phyloP scores from a whole-genome alignment of 2,888 invertebrate species.

The Lycia hirtaria region DNA sequence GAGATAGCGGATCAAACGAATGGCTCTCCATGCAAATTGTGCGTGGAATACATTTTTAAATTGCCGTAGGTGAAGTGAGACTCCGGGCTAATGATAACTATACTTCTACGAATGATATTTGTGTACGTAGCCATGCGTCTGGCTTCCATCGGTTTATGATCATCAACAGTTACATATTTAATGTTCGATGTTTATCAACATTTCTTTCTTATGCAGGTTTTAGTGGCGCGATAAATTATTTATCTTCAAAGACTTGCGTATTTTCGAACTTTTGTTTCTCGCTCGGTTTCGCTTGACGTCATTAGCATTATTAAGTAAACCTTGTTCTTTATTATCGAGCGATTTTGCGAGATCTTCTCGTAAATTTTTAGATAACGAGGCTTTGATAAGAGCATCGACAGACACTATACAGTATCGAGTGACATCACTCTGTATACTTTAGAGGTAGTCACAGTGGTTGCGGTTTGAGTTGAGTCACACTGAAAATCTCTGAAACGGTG shows the following conservation, averaged over 20 bases:
- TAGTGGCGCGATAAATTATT: constrained; percentile 83
- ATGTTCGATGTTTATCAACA: constrained; percentile 85
- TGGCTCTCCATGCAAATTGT: constrained; percentile 68
- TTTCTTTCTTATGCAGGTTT: constrained; percentile 84
- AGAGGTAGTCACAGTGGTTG: constrained; percentile 52
- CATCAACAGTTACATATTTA: constrained; percentile 85
- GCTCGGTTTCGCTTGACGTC: constrained; percentile 63
- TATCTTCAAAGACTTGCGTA: constrained; percentile 83
- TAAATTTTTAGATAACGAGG: constrained; percentile 58
- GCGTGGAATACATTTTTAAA: constrained; percentile 74
- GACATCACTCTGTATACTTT: constrained; percentile 63
- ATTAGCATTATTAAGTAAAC: constrained; percentile 66
- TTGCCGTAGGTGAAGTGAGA: constrained; percentile 64
- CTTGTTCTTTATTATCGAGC: constrained; percentile 56
- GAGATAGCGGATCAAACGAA: constrained; percentile 69
- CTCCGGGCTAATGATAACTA: constrained; percentile 55
- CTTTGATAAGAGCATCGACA: constrained; percentile 66
- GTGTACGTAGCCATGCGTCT: constrained; percentile 75
- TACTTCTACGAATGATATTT: constrained; percentile 64
- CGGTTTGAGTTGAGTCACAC: constrained; percentile 69
- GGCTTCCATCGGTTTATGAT: constrained; percentile 81
- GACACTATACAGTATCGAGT: constrained; percentile 53
- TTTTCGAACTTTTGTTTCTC: constrained; percentile 82
- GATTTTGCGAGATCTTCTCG: constrained; percentile 43
- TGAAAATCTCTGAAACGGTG: constrained; percentile 60